A percentile compares a stretch with the other conserved stretches of the same genome.
phyloP scores from a whole-genome alignment of 2,888 invertebrate species.

The Tholera decimalis region DNA sequence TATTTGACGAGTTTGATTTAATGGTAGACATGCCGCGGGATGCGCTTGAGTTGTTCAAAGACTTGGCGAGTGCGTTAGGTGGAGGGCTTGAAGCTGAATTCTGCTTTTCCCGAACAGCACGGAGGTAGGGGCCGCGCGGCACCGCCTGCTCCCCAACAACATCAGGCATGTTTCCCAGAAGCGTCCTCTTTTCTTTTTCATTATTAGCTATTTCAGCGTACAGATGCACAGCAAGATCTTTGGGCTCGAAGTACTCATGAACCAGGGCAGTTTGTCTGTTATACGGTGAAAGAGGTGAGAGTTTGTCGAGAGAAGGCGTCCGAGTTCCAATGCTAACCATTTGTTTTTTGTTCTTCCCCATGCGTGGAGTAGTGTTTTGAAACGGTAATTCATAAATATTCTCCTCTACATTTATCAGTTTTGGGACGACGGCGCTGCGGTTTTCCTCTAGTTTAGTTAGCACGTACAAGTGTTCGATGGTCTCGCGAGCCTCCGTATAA shows the following conservation, averaged over 20 bases:
- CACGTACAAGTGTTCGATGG: constrained; percentile 95
- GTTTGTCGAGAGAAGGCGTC: constrained; percentile 91
- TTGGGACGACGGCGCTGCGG: constrained; percentile 88
- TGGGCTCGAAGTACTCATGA: constrained; percentile 90
- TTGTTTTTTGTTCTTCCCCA: constrained; percentile 83
- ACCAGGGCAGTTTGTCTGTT: constrained; percentile 84
- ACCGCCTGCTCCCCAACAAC: constrained; percentile 82
- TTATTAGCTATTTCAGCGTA: constrained; percentile 92
- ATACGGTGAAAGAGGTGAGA: constrained; percentile 88
- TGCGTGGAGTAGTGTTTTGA: constrained; percentile 83
- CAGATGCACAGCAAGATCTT: constrained; percentile 91
- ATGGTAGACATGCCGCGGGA: constrained; percentile 75
- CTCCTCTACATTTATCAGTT: constrained; percentile 77
- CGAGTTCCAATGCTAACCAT: constrained; percentile 91
- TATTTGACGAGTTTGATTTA: constrained; percentile 79
- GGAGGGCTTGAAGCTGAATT: constrained; percentile 67
- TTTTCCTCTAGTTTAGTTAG: constrained; percentile 94
- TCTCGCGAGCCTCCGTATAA: constrained; percentile 94
- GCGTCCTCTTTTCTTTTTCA: constrained; percentile 79
- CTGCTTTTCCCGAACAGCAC: constrained; percentile 91
- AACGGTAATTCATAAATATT: constrained; percentile 93
- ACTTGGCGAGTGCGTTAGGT: constrained; percentile 68
- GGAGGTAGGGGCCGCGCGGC: constrained; percentile 92
- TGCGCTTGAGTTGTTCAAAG: constrained; percentile 62
- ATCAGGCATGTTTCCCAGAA: constrained; percentile 85